These are phyloP conservation scores for Calliopum simillimum DNA, from an alignment of 2,888 invertebrate species.

Conservation along the genomic window DNA sequence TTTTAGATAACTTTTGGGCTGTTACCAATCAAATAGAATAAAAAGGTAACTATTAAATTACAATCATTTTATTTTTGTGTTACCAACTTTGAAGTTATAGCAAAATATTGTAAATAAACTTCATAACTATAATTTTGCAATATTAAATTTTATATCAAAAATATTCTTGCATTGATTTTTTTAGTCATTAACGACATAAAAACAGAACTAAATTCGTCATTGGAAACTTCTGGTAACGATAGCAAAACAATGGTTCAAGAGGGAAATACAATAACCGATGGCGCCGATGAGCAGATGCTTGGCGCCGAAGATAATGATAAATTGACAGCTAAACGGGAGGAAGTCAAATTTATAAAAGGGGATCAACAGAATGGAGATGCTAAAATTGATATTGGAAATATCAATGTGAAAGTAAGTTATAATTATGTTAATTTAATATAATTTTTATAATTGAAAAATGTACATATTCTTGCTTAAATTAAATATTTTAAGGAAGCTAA, in stretches of 20 bases:
- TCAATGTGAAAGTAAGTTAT: conserved; percentile 68
- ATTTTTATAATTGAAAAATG: background rate
- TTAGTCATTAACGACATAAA: background rate
- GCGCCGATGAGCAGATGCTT: conserved; percentile 79
- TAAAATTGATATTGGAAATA: conserved; percentile 83
- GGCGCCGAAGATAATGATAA: conserved; percentile 72
- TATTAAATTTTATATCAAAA: too few species aligned
- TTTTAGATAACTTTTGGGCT: too few species aligned
- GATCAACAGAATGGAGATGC: conserved; percentile 87
- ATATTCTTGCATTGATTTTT: background rate
- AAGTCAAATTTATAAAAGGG: conserved; percentile 81
- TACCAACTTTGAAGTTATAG: too few species aligned
- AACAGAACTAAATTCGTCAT: background rate
- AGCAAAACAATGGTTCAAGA: conserved; percentile 68
- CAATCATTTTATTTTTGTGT: too few species aligned
- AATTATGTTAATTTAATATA: background rate
- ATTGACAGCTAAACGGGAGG: conserved; percentile 72
- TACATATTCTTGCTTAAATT: background rate
- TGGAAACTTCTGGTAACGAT: conserved; percentile 11
- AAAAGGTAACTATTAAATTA: too few species aligned
- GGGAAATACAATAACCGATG: conserved; percentile 70
- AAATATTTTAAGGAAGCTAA: too few species aligned
- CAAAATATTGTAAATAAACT: too few species aligned
- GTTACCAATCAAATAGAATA: too few species aligned
- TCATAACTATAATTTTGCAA: too few species aligned